phyloP scores from a whole-genome alignment of 2,888 invertebrate species.

The Cheilosia grossa region DNA sequence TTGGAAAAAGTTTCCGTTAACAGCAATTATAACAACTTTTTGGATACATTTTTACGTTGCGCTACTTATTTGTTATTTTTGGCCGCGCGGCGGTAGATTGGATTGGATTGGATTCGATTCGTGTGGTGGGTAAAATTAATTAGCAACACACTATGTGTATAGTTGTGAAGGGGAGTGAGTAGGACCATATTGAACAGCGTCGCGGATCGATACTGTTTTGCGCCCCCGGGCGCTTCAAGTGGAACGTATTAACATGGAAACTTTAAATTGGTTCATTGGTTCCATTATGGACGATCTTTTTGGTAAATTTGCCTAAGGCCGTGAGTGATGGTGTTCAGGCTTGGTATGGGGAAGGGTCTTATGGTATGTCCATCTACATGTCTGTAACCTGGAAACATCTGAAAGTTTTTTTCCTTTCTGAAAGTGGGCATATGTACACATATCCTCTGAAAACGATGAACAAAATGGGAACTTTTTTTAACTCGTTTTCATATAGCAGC shows the following conservation, averaged over 20 bases:
- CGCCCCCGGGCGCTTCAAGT: constrained; percentile 7
- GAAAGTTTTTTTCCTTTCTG: too few species aligned
- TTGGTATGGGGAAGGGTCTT: background rate
- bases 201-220: constrained; percentile 25
- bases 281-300: constrained; percentile 55
- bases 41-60: constrained; percentile 63
- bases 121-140: constrained; percentile 62
- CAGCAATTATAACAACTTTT: constrained; percentile 74
- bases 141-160: constrained; percentile 53
- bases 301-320: constrained; percentile 12
- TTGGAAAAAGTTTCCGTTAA: constrained; percentile 75
- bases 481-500: too few species aligned
- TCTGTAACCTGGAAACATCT: too few species aligned
- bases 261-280: constrained; percentile 44
- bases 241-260: constrained; percentile 51
- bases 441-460: too few species aligned
- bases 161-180: constrained; percentile 9
- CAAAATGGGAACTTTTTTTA: too few species aligned
- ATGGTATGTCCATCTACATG: background rate
- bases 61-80: constrained; percentile 37
- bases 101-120: constrained; percentile 36
- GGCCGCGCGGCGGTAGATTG: background rate
- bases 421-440: too few species aligned
- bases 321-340: too few species aligned
- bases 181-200: background rate